Evolutionary conservation across 1,140 invertebrate species (phyloP), one percentile per base, ranked within the genome.

Genomic region (Asobara japonica): DNA sequence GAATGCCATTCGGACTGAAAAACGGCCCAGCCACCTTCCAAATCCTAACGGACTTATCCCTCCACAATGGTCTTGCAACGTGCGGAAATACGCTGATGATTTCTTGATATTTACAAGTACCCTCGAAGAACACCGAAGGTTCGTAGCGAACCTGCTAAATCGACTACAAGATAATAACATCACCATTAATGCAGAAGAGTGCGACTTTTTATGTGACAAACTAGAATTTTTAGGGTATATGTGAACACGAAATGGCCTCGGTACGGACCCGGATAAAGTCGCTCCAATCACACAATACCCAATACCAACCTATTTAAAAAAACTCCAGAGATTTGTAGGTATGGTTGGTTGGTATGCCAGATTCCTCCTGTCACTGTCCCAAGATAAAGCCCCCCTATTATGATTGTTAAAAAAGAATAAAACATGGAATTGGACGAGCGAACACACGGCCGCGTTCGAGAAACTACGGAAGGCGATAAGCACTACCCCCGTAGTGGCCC

Each of bases 1-100:
- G 65, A 7, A 65, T 74, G 56, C 68, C 60, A 13, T 71, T 65
- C 41, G 68, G 72, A 41, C 60, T 74, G 0, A 65, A 22, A 33
- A 3, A 56, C 65, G n/a, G 56, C 31, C 31, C 31, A 33, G 31
- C 31, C 5, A 33, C 11, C 5, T 41, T 41, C 11, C 36, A 41
- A 11, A 4, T 41, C 4, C 11, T 41, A 4, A 41, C 36, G 10
- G 36, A 41, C 11, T 41, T 6, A 41, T 41, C 36, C 36, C 4
- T n/a, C 10, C 11, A 3, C 36, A 41, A 41, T 41, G 36, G 36
- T 41, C 36, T 11, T 13, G n/a, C n/a, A 41, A 41, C 36, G 36
- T 41, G 3, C 3, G 36, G 3, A 41, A 41, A 41, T 41, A 41
- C 11, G 36, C 36, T 13, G 36, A 41, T 41, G 4, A 41, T 66